phyloP scores from a whole-genome alignment of 2,888 invertebrate species.

The Oscheius sp. region DNA sequence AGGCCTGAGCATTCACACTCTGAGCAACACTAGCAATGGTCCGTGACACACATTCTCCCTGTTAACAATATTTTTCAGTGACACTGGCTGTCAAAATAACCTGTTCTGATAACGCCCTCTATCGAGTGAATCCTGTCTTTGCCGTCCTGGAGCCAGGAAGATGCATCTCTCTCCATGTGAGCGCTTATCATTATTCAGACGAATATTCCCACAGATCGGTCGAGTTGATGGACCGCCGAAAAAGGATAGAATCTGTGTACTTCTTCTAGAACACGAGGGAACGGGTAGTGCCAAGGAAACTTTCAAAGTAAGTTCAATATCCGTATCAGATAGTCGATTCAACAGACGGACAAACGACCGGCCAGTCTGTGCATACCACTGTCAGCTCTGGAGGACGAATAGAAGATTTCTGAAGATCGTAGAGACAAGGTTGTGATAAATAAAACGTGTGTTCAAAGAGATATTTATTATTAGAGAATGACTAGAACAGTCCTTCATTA shows the following conservation, averaged over 20 bases:
- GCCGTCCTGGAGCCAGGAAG: conserved; percentile 67
- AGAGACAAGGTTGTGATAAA: conserved; percentile 1
- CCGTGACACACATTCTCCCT: neutral
- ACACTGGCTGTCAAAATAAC: conserved; percentile 70
- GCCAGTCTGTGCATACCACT: conserved; percentile 31
- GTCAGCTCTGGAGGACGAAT: conserved; percentile 18
- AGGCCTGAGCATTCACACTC: conserved; percentile 52
- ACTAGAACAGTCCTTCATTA: conserved; percentile 12
- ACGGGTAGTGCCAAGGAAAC: conserved; percentile 48
- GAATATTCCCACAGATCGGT: conserved; percentile 46
- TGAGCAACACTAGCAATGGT: conserved; percentile 56
- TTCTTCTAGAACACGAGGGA: conserved; percentile 54
- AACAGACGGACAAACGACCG: conserved; percentile 25
- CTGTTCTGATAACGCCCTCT: conserved; percentile 68
- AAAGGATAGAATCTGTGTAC: conserved; percentile 53
- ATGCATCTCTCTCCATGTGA: conserved; percentile 64
- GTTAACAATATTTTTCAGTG: conserved; percentile 29
- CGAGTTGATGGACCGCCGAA: conserved; percentile 43
- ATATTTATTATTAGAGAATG: conserved; percentile 18
- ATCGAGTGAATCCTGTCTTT: conserved; percentile 69
- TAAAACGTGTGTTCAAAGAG: neutral
- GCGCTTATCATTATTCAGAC: conserved; percentile 7
- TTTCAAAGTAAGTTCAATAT: conserved; percentile 42
- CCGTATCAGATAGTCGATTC: neutral
- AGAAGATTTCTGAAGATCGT: neutral